These are phyloP conservation scores for Polymixis lichenea DNA, from an alignment of 2,888 invertebrate species.

Conservation along the genomic window DNA sequence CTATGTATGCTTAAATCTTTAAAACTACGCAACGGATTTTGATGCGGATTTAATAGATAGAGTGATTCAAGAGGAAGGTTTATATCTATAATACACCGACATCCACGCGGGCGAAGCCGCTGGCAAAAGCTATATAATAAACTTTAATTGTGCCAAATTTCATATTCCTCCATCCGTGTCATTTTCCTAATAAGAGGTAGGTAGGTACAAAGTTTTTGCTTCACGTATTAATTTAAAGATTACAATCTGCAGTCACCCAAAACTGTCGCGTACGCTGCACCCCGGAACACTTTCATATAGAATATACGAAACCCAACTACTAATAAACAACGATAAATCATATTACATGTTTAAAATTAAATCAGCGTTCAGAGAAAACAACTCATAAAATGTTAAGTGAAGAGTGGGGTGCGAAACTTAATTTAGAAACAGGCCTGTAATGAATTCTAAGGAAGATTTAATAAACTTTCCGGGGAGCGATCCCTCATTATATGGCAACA, in stretches of 20 bases:
- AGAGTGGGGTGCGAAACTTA: slow-evolving; percentile 80
- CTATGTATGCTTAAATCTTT: too few species aligned
- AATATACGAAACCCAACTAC: slow-evolving; percentile 32
- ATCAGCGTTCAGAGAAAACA: slow-evolving; percentile 75
- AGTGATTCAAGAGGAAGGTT: too few species aligned
- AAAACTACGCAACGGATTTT: too few species aligned
- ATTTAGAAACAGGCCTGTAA: slow-evolving; percentile 81
- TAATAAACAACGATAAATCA: slow-evolving; percentile 74
- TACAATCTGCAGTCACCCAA: background rate
- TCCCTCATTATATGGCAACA: slow-evolving; percentile 69
- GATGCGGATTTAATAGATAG: too few species aligned
- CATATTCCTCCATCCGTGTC: too few species aligned
- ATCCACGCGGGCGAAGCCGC: too few species aligned
- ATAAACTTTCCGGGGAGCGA: slow-evolving; percentile 76
- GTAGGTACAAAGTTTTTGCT: too few species aligned
- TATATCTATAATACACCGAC: too few species aligned
- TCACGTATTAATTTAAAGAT: too few species aligned
- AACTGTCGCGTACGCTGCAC: slow-evolving; percentile 2
- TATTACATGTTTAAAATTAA: slow-evolving; percentile 76
- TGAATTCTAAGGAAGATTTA: slow-evolving; percentile 85
- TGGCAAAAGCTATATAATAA: too few species aligned
- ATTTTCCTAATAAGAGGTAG: too few species aligned
- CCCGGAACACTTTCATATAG: background rate
- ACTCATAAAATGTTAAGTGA: slow-evolving; percentile 78
- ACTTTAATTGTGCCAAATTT: too few species aligned